Evolutionary conservation across 64 coral and sea anemone genomes (phyloP).

Genomic region (Stichodactyla helianthus): DNA sequence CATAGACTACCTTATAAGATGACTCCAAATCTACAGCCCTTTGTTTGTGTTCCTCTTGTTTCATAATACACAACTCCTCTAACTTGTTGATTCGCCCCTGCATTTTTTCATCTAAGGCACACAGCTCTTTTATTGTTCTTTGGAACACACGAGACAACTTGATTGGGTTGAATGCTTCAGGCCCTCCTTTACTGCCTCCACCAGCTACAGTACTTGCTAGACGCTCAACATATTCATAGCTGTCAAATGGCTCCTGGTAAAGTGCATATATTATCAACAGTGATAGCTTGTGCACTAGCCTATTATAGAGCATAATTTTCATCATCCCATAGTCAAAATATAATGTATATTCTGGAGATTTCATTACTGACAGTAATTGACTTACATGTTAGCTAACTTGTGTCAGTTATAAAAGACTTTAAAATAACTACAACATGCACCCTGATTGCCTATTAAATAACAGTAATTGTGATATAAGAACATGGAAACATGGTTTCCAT

Average conservation of each 20-base stretch:
- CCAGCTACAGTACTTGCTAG: slow-evolving; percentile 90
- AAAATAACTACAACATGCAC: no score
- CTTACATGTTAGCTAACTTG: no score
- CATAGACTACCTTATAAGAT: slow-evolving; percentile 73
- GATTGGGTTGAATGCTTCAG: slow-evolving; percentile 79
- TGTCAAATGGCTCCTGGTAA: slow-evolving; percentile 86
- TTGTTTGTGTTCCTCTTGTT: slow-evolving; percentile 91
- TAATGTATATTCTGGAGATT: no score
- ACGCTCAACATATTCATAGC: slow-evolving; percentile 89
- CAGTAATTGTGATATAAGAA: no score
- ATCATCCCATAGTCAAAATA: no score
- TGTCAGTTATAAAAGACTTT: no score
- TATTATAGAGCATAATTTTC: neutral
- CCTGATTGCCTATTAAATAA: no score
- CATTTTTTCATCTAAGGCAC: slow-evolving; percentile 82
- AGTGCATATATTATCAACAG: neutral
- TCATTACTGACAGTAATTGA: no score
- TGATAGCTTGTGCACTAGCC: neutral
- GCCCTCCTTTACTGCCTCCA: slow-evolving; percentile 85
- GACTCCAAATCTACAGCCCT: slow-evolving; percentile 76
- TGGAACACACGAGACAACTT: slow-evolving; percentile 81
- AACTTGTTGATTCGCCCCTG: slow-evolving; percentile 95
- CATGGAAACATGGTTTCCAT: no score
- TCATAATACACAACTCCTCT: slow-evolving; percentile 86
- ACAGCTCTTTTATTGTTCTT: slow-evolving; percentile 82